Percentiles rank a stretch among this genome's conserved stretches.
Conservation (phyloP, 2,797 vertebrate genomes). For the Dendrocincla tyrannina region DNA sequence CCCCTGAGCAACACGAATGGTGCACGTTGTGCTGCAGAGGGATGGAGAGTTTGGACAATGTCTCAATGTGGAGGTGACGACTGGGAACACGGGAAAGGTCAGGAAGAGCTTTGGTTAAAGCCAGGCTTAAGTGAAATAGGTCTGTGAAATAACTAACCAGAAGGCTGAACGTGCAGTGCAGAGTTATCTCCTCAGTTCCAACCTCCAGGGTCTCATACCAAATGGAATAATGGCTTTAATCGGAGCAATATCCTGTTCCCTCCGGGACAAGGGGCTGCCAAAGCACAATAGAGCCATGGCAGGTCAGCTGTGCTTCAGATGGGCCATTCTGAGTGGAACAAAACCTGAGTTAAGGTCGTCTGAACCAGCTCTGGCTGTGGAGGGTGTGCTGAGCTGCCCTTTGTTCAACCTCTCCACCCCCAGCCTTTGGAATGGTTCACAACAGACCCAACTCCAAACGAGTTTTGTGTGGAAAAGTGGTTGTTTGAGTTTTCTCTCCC, state of each 20-base stretch:
- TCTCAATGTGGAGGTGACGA: fast-evolving
- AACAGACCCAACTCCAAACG: neutral
- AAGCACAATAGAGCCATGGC: neutral
- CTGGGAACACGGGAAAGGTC: fast-evolving
- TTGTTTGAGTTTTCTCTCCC: neutral
- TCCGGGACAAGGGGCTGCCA: neutral
- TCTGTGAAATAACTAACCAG: neutral
- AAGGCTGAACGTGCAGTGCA: neutral
- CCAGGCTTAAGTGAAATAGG: neutral
- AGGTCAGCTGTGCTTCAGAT: neutral
- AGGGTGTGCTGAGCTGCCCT: neutral
- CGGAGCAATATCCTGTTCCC: neutral
- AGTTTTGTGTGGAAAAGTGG: neutral
- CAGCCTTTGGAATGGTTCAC: neutral
- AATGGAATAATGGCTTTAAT: neutral
- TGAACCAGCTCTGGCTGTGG: neutral
- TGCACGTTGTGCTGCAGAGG: neutral
- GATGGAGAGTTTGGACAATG: neutral
- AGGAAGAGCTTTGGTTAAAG: neutral
- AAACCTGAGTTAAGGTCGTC: neutral
- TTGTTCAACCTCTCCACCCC: neutral
- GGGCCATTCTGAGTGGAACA: neutral
- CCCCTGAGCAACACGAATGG: fast-evolving
- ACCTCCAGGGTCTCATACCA: neutral
- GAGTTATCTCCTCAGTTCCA: neutral